Evolutionary conservation across 2,797 vertebrate species (phyloP).

Genomic region (Silurus lanzhouensis): DNA sequence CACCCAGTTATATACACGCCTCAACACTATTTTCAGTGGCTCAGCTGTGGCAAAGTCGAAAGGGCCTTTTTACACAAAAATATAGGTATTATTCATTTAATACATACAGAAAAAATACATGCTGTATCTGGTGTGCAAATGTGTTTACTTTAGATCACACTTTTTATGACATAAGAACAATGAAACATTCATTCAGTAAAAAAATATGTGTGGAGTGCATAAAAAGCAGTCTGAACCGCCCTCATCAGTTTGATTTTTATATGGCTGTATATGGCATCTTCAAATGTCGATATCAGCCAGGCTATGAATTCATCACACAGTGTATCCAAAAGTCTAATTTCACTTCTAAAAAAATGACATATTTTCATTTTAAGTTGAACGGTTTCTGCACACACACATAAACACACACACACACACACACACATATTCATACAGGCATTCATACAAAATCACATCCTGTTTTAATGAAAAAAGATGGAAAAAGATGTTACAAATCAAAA

Average conservation of each 20-base stretch:
- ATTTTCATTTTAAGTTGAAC: neutral
- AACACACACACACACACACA: conserved; percentile 53
- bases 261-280: neutral
- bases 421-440: neutral
- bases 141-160: neutral
- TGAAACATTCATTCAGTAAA: neutral
- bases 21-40: conserved; percentile 19
- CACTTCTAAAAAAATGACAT: neutral
- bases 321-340: neutral
- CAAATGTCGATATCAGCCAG: neutral
- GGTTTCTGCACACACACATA: conserved; percentile 9
- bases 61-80: neutral
- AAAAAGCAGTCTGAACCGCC: neutral
- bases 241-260: neutral
- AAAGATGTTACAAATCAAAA: neutral
- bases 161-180: neutral
- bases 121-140: neutral
- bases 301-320: neutral
- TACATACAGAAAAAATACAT: neutral
- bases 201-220: too few species aligned
- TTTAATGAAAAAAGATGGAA: conserved; percentile 5
- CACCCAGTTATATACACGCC: conserved; percentile 17
- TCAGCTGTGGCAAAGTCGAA: conserved; percentile 1
- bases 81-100: neutral
- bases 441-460: conserved; percentile 5